Conservation (phyloP, 2,888 invertebrate genomes). For the Leptogaster cylindrica region DNA sequence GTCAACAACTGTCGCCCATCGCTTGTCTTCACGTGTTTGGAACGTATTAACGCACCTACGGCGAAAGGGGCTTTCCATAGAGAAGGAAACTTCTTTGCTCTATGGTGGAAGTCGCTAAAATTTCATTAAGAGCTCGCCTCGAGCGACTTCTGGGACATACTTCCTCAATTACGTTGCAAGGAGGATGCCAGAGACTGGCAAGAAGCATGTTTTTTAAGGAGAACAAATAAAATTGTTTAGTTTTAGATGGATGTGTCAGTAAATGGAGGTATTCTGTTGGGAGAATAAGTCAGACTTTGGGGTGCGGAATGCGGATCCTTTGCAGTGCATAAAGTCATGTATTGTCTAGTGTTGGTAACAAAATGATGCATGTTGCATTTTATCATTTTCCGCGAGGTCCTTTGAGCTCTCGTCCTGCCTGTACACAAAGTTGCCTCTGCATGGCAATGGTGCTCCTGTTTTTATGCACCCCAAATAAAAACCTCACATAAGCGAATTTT, state of each 20-base stretch:
- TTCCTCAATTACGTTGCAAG: conserved; percentile 15
- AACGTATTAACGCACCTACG: not conserved
- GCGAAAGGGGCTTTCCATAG: too few relatives aligned
- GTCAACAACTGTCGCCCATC: too few relatives aligned
- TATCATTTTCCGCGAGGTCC: not conserved
- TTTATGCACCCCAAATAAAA: not conserved
- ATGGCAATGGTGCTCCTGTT: too few relatives aligned
- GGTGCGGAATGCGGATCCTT: not conserved
- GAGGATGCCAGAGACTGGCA: not conserved
- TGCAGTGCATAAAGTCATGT: not conserved
- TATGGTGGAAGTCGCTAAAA: conserved; percentile 25
- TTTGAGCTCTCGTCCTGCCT: not conserved
- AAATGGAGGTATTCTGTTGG: not conserved
- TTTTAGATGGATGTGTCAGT: conserved; percentile 1
- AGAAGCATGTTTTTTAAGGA: conserved; percentile 18
- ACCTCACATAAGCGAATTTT: conserved; percentile 23
- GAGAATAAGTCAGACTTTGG: not conserved
- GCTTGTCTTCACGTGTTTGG: too few relatives aligned
- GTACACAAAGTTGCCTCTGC: too few relatives aligned
- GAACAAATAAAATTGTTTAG: conserved; percentile 17
- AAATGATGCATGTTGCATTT: conserved; percentile 19
- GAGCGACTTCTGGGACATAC: conserved; percentile 8
- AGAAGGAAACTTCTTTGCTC: not conserved
- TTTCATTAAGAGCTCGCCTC: conserved; percentile 22
- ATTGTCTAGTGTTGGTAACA: not conserved